Base-by-base conservation (phyloP, 2,888 invertebrate species). In the Psococerastis gibbosa region DNA sequence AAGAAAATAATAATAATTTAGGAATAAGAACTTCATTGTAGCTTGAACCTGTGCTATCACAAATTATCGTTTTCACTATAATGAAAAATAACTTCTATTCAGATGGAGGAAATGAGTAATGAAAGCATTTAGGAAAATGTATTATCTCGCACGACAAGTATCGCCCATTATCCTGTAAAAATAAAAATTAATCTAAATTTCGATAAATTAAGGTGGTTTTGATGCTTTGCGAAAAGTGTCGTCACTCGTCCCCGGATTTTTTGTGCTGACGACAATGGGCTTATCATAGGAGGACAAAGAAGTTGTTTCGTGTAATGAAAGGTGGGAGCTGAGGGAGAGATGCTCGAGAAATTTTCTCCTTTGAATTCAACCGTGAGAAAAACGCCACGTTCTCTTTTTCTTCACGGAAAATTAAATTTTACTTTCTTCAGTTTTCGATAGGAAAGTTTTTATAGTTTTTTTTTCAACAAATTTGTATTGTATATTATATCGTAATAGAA, bases 391-490 rank as follows among this genome's bases (percentile, higher is more conserved):
- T 38, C 20, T 38, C 38, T 13, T 13, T 11, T 9, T 15, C 22
- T 38, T 38, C 38, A 38, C 38, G 38, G 38, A n/a, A 38, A 38
- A 38, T 38, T 38, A 16, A 15, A 38, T 38, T 38, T 38, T 38
- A 38, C 38, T 33, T 33, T 17, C 33, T 38, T 38, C 38, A 38
- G 22, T 38, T 38, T 38, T 38, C 38, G 38, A 38, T 38, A 38
- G 17, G n/a, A 38, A 38, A 17, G n/a, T 38, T 38, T 38, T 38
- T 38, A 18, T 38, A 13, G 5, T 18, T 38, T 38, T 38, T 9
- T 27, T 27, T 6, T 27, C 11, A 11, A 11, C 6, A 27, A 27
- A 11, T 27, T 27, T 27, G 27, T 27, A 27, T 27, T 27, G 27
- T 27, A 11, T 27, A 9, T 6, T 27, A 6, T 27, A 27, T 27